These are phyloP conservation scores for Syngnathus typhle DNA, from an alignment of 2,113 vertebrate genomes.

Conservation along the genomic window DNA sequence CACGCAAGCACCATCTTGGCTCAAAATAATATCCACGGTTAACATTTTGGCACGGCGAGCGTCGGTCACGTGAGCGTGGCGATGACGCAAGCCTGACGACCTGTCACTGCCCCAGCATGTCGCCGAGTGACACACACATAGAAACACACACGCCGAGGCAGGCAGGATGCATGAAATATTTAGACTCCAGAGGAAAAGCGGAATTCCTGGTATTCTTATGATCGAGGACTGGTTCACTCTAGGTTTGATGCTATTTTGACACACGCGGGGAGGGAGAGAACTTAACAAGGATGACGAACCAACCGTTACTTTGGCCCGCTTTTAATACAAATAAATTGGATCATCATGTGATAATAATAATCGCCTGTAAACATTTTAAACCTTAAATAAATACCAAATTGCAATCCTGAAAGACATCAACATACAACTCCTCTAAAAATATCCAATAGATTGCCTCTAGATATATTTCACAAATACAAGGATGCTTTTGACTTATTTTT, in stretches of 20 bases:
- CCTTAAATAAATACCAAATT: too few relatives aligned
- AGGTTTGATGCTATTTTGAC: background rate
- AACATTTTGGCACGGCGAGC: background rate
- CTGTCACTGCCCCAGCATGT: constrained; percentile 37
- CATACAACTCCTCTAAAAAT: too few relatives aligned
- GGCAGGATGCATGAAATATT: constrained; percentile 55
- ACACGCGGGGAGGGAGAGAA: too few relatives aligned
- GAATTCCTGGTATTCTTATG: constrained; percentile 53
- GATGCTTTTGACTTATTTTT: background rate
- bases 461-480: too few relatives aligned
- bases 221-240: constrained; percentile 22
- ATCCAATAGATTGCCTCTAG: too few relatives aligned
- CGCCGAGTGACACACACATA: constrained; percentile 19
- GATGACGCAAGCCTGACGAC: constrained; percentile 31
- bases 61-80: constrained; percentile 14
- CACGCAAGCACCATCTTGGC: constrained; percentile 36
- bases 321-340: too few relatives aligned
- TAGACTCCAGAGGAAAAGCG: constrained; percentile 47
- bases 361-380: too few relatives aligned
- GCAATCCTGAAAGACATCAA: too few relatives aligned
- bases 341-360: background rate
- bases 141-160: constrained; percentile 8
- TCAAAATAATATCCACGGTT: constrained; percentile 21
- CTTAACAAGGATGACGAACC: background rate
- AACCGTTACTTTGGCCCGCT: background rate